phyloP scores from a whole-genome alignment of 2,113 vertebrate species.

The Sardina pilchardus region DNA sequence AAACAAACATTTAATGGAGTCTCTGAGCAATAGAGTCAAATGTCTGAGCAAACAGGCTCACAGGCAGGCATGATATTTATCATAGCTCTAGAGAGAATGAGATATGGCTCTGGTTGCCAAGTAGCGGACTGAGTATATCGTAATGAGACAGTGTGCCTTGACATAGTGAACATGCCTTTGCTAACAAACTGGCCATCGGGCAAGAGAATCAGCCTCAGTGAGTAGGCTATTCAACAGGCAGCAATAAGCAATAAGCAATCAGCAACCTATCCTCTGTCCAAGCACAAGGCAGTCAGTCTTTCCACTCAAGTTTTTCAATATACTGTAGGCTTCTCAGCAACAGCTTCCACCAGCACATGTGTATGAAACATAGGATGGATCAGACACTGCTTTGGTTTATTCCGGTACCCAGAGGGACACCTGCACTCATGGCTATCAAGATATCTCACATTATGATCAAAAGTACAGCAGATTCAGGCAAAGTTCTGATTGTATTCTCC shows the following conservation, averaged over 20 bases:
- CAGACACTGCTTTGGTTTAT: background rate
- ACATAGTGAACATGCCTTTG: background rate
- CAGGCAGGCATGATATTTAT: constrained; percentile 21
- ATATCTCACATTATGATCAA: background rate
- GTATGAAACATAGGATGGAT: background rate
- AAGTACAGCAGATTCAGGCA: background rate
- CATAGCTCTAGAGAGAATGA: background rate
- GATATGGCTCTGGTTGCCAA: background rate
- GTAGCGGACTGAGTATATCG: background rate
- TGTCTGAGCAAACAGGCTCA: constrained; percentile 37
- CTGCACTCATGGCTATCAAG: background rate
- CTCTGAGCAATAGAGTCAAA: constrained; percentile 46
- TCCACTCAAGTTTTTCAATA: background rate
- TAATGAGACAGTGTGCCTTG: background rate
- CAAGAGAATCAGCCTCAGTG: background rate
- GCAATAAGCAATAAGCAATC: background rate
- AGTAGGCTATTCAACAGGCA: background rate
- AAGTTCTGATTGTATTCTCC: background rate
- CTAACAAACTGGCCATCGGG: background rate
- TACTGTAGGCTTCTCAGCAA: background rate
- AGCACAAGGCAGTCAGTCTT: background rate
- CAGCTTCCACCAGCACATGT: background rate
- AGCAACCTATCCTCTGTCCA: background rate
- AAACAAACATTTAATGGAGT: constrained; percentile 26
- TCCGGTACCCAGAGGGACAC: background rate